Evolutionary conservation across 2,797 vertebrate species (phyloP).

Genomic region (Pseudochirops corinnae): DNA sequence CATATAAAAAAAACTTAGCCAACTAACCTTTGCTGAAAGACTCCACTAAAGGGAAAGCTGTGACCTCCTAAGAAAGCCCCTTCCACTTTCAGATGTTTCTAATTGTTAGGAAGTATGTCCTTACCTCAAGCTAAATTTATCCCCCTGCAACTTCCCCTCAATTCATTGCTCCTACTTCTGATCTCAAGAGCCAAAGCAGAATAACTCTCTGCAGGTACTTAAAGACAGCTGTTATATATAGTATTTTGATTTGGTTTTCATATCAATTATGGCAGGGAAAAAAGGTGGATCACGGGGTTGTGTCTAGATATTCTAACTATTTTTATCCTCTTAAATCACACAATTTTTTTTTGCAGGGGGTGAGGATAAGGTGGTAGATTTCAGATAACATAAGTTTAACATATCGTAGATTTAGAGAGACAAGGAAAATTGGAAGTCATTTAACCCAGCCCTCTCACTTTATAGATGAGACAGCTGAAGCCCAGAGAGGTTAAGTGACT

Average conservation of each 20-base stretch:
- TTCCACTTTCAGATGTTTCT: not conserved
- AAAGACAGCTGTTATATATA: not conserved
- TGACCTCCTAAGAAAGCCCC: not conserved
- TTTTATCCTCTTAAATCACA: not conserved
- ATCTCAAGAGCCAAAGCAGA: not conserved
- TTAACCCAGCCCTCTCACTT: not conserved
- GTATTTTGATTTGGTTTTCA: not conserved
- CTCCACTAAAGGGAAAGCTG: not conserved
- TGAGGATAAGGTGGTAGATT: not conserved
- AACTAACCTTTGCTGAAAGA: conserved; percentile 35
- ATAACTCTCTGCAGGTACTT: not conserved
- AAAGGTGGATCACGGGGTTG: not conserved
- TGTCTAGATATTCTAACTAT: not conserved
- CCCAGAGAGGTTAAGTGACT: not conserved
- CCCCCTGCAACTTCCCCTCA: not conserved
- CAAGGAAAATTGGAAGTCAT: not conserved
- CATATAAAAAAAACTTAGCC: conserved; percentile 54
- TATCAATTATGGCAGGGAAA: not conserved
- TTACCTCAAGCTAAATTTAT: not conserved
- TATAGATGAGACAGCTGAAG: not conserved
- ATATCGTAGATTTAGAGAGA: not conserved
- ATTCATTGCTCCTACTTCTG: not conserved
- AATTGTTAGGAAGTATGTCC: not conserved
- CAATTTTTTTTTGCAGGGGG: not conserved
- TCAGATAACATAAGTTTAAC: not conserved